Evolutionary conservation across 37 sponge, comb jelly and placozoan genomes (phyloP).

Genomic region (Oscarella lobularis): DNA sequence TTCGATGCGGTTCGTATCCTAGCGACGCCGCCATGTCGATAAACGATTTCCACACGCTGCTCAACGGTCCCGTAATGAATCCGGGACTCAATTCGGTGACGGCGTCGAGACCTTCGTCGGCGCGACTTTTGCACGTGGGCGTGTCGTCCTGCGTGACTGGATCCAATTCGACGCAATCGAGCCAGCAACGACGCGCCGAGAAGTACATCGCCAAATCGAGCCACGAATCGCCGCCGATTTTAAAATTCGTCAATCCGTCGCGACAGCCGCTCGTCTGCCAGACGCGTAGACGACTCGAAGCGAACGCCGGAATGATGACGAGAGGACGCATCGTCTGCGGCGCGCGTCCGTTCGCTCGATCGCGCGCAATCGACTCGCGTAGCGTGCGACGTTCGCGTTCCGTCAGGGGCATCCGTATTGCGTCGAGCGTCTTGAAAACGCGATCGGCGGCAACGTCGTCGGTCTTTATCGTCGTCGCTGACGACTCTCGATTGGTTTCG

Average conservation of each 20-base stretch:
- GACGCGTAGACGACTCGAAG: not conserved
- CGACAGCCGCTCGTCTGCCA: not conserved
- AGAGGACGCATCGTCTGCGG: not conserved
- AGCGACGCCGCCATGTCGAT: not conserved
- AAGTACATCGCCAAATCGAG: not conserved
- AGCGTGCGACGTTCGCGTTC: not conserved
- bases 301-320: not conserved
- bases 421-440: not conserved
- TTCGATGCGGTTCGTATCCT: not conserved
- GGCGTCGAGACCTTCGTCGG: not conserved
- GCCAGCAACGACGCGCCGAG: not conserved
- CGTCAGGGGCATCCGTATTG: not conserved
- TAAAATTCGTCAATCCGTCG: not conserved
- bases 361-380: not conserved
- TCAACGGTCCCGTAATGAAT: not conserved
- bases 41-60: not conserved
- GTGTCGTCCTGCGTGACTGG: not conserved
- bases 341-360: too few species aligned
- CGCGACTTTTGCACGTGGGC: not conserved
- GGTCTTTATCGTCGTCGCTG: not conserved
- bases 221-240: not conserved
- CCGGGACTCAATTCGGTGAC: not conserved
- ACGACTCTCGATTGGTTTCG: not conserved
- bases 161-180: not conserved
- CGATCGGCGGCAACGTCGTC: too few species aligned